These are phyloP conservation scores for Tenrec ecaudatus DNA, from an alignment of 2,113 vertebrate species.

Conservation along the genomic window DNA sequence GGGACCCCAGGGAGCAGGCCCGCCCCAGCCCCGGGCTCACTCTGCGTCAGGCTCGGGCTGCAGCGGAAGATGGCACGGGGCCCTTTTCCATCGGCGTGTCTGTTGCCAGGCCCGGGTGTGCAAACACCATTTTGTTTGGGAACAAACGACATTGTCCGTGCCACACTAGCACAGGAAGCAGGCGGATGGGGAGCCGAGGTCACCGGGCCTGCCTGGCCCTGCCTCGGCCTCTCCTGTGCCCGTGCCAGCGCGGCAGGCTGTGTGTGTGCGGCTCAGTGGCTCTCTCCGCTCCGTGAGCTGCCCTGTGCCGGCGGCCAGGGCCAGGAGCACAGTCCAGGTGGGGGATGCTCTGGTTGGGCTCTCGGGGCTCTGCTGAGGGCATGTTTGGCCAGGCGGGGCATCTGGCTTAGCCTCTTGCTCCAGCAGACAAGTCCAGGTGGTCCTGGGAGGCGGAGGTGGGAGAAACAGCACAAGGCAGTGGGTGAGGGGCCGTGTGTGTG, in stretches of 20 bases:
- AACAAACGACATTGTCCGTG: slow-evolving; percentile 13
- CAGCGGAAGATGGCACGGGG: neutral
- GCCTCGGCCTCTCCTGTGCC: neutral
- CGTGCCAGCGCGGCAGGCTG: neutral
- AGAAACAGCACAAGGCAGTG: neutral
- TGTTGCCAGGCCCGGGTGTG: slow-evolving; percentile 23
- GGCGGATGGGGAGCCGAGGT: neutral
- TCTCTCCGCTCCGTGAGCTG: neutral
- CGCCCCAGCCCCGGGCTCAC: no score
- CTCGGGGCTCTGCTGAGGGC: neutral
- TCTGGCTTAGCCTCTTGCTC: neutral
- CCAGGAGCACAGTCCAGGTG: neutral
- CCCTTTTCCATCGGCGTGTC: neutral
- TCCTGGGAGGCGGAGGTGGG: neutral
- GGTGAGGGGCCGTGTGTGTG: no score
- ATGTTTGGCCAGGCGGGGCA: neutral
- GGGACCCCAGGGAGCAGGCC: neutral
- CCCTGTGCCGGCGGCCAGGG: accelerated
- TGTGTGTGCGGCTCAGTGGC: neutral
- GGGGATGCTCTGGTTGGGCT: neutral
- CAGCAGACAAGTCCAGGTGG: neutral
- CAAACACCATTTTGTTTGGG: neutral
- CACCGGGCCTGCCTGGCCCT: neutral
- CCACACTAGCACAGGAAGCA: neutral
- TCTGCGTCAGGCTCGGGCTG: no score